Evolutionary conservation across 2,888 invertebrate genomes (phyloP).

Genomic region (Agrotis clavis): DNA sequence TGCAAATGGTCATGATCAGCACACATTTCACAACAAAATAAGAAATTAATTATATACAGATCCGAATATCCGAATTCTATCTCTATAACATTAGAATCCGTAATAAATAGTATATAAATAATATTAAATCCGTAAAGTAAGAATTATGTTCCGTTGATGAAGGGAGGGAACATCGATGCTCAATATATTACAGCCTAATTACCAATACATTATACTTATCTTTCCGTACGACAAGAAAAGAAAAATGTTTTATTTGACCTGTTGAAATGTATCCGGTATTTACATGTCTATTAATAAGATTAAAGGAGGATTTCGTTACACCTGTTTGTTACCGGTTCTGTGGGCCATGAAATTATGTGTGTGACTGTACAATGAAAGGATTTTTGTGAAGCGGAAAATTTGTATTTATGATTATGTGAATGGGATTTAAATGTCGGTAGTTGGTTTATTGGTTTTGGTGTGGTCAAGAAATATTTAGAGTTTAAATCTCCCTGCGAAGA

Average conservation of each 20-base stretch:
- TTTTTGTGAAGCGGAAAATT: constrained; percentile 55
- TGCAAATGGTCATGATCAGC: constrained; percentile 55
- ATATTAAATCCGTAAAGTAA: constrained; percentile 82
- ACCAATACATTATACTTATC: constrained; percentile 89
- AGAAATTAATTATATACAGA: constrained; percentile 65
- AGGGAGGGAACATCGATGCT: constrained; percentile 82
- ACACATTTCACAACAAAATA: constrained; percentile 64
- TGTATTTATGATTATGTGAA: constrained; percentile 62
- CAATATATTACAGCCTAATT: constrained; percentile 88
- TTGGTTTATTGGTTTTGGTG: constrained; percentile 36
- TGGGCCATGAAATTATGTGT: constrained; percentile 38
- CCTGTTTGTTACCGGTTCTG: constrained; percentile 63
- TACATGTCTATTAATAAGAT: constrained; percentile 87
- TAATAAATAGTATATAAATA: constrained; percentile 79
- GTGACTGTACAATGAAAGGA: constrained; percentile 47
- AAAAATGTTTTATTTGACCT: constrained; percentile 84
- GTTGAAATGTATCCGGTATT: constrained; percentile 82
- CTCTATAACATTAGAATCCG: constrained; percentile 66
- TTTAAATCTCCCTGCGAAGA: not conserved
- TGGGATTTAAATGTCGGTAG: constrained; percentile 34
- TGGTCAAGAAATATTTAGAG: constrained; percentile 15
- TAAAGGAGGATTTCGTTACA: constrained; percentile 73
- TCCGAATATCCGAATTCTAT: constrained; percentile 60
- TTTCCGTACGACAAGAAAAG: constrained; percentile 70
- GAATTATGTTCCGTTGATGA: constrained; percentile 86